Base-by-base conservation (phyloP, 2,113 vertebrate genomes). In the Platysternon megacephalum region DNA sequence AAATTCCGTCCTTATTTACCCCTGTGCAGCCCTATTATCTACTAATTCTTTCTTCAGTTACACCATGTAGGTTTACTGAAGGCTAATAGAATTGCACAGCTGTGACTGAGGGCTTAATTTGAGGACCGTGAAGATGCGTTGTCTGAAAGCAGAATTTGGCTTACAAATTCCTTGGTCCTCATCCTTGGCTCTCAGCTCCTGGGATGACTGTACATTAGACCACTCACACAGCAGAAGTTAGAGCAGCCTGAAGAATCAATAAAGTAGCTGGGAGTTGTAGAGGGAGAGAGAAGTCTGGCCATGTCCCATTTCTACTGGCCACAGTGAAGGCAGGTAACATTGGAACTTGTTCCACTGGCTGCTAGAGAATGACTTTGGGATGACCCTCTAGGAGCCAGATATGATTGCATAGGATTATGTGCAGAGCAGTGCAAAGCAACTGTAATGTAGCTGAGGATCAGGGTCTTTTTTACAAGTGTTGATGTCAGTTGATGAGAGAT, bases 11-110 rank as follows among this genome's bases (percentile, higher is more conserved):
- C 42, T 82, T 78, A 79, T 51, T 51, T 44, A 17, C 29, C 5
- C 0, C 0, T 68, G 6, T 46, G 5, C 16, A 51, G 51, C 51
- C 16, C 6, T 84, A 52, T 91, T 10, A 35, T 44, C 85, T 6
- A 53, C 29, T 82, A n/a, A 7, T 88, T 12, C 39, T 79, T 82
- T 39, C 44, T 78, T 68, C 58, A 39, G 82, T 16, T 24, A 32
- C 88, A 44, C 39, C 76, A 1, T n/a, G 39, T 58, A 90, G 42
- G 5, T 29, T 76, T 68, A 92, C 91, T 85, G 16, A 51, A 52
- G 11, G 24, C 11, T 24, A 28, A 39, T 65, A 65, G 5, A 22
- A 21, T 39, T 58, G 78, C 68, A 84, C 39, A 22, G 24, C 52
- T 89, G 52, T 93, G 39, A 89, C 42, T 49, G 49, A 86, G 87